phyloP scores from a whole-genome alignment of 2,113 vertebrate species.

The Anhinga rufa region DNA sequence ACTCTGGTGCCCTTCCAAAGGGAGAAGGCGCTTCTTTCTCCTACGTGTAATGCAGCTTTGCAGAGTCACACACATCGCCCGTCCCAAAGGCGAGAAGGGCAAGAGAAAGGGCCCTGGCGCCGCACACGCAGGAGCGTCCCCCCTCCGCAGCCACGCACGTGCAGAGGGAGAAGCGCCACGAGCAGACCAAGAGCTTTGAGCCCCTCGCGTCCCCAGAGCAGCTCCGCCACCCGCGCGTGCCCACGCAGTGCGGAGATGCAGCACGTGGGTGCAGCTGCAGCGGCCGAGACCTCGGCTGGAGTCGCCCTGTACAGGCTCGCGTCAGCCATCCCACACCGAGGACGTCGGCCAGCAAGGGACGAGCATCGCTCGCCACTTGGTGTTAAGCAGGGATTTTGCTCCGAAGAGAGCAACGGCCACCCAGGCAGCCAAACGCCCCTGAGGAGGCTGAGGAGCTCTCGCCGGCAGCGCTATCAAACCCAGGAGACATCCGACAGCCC shows the following conservation, averaged over 20 bases:
- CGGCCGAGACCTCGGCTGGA: not conserved
- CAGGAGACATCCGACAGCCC: not conserved
- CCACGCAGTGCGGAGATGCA: not conserved
- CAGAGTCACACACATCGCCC: not conserved
- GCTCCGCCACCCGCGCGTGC: no score
- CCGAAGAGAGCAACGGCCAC: not conserved
- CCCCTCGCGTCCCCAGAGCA: rapidly evolving
- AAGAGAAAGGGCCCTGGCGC: no score
- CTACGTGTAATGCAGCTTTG: rapidly evolving
- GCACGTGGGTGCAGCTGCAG: not conserved
- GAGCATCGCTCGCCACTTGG: not conserved
- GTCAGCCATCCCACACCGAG: rapidly evolving
- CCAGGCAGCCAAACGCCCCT: not conserved
- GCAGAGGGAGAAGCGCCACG: not conserved
- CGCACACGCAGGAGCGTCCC: rapidly evolving
- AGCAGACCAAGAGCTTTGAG: not conserved
- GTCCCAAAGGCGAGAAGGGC: no score
- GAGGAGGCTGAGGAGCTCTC: not conserved
- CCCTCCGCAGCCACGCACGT: rapidly evolving
- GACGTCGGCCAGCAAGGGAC: not conserved
- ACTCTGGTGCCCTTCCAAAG: rapidly evolving
- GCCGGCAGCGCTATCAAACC: not conserved
- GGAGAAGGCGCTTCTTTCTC: not conserved
- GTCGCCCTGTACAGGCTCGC: rapidly evolving
- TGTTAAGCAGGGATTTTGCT: not conserved